These are phyloP conservation scores for Paralichthys olivaceus DNA, from an alignment of 2,113 vertebrate species.

Conservation along the genomic window DNA sequence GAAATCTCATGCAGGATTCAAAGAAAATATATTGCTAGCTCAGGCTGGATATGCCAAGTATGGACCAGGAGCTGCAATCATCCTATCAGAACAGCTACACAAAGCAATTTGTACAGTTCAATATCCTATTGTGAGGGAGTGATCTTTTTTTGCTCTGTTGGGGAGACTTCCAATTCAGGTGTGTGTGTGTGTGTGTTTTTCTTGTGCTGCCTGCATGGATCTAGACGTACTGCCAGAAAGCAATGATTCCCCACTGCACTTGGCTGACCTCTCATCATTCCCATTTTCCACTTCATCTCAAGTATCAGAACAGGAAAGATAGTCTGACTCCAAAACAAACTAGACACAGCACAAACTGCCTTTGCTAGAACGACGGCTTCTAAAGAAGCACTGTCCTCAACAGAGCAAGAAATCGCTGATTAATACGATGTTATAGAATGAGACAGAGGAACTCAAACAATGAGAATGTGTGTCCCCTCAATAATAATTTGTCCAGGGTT, in stretches of 20 bases:
- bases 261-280: constrained; percentile 70
- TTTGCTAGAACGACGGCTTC: background rate
- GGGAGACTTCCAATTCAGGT: constrained; percentile 47
- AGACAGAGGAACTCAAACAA: background rate
- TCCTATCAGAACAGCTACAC: constrained; percentile 52
- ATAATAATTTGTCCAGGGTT: background rate
- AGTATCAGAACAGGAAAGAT: constrained; percentile 31
- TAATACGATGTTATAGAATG: background rate
- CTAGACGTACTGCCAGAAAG: constrained; percentile 36
- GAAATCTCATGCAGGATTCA: constrained; percentile 70
- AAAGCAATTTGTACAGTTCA: constrained; percentile 54
- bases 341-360: constrained; percentile 41
- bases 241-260: constrained; percentile 57
- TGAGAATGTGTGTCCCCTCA: background rate
- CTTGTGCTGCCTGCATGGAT: constrained; percentile 23
- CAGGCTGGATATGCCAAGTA: constrained; percentile 26
- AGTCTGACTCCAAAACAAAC: constrained; percentile 48
- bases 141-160: constrained; percentile 34
- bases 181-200: constrained; percentile 18
- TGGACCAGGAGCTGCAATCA: constrained; percentile 50
- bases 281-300: constrained; percentile 59
- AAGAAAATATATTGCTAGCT: constrained; percentile 63
- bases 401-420: constrained; percentile 1
- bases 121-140: constrained; percentile 33
- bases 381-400: background rate